These are phyloP conservation scores for Microcebus ravelobensis DNA, from an alignment of 2,113 vertebrate species.

Conservation along the genomic window DNA sequence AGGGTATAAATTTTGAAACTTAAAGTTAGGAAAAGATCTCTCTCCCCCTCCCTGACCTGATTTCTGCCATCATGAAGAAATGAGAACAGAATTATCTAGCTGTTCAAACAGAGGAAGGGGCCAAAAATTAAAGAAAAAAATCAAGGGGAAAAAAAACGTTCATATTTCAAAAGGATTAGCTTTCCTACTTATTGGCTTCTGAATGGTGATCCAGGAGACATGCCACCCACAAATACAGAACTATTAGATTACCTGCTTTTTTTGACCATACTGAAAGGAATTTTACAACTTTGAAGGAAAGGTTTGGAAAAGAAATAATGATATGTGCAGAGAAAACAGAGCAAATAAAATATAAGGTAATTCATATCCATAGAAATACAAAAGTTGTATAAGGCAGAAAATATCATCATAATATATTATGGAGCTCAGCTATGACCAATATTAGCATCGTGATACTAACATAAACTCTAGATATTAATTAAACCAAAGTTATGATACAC, in stretches of 20 bases:
- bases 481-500: neutral
- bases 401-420: neutral
- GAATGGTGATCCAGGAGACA: neutral
- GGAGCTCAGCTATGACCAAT: neutral
- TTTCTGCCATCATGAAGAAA: neutral
- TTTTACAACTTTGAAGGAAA: neutral
- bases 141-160: rapidly evolving
- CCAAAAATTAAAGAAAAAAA: neutral
- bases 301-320: neutral
- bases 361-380: neutral
- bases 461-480: neutral
- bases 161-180: neutral
- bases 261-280: neutral
- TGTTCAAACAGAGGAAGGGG: neutral
- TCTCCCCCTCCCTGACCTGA: too few relatives aligned
- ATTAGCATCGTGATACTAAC: neutral
- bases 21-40: neutral
- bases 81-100: neutral
- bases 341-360: neutral
- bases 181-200: neutral
- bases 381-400: neutral
- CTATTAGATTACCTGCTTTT: neutral
- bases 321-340: neutral
- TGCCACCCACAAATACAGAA: neutral
- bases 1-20: neutral